These are phyloP conservation scores for Eretmocerus hayati DNA, from an alignment of 2,888 invertebrate species.

Conservation along the genomic window DNA sequence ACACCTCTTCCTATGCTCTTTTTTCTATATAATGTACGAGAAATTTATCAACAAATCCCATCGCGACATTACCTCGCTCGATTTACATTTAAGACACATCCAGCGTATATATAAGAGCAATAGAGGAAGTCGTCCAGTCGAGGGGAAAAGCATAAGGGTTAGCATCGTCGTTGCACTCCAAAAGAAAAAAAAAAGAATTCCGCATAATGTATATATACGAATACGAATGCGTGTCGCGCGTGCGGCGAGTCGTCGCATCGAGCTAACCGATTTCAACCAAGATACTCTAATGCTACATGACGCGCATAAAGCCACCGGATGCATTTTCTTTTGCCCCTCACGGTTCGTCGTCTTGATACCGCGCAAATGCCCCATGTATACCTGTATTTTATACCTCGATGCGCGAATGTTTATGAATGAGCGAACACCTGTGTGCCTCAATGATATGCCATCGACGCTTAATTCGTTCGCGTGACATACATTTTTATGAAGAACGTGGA, in stretches of 20 bases:
- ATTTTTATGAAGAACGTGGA: too few relatives aligned
- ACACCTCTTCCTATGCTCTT: background rate
- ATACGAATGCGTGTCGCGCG: constrained; percentile 38
- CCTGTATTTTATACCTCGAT: too few relatives aligned
- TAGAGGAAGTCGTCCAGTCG: constrained; percentile 19
- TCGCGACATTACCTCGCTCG: constrained; percentile 30
- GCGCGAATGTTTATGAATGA: background rate
- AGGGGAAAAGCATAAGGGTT: constrained; percentile 9
- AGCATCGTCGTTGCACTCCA: background rate
- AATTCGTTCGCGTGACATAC: constrained; percentile 19
- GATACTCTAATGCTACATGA: constrained; percentile 42
- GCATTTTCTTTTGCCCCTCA: constrained; percentile 19
- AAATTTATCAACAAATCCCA: background rate
- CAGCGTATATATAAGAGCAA: background rate
- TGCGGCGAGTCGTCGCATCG: constrained; percentile 30
- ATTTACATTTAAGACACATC: constrained; percentile 12
- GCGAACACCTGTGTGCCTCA: background rate
- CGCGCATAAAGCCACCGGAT: constrained; percentile 23
- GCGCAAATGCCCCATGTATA: background rate
- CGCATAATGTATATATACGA: constrained; percentile 5
- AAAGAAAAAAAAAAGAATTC: constrained; percentile 7
- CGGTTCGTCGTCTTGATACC: background rate
- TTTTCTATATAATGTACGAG: background rate
- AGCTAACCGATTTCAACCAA: constrained; percentile 38
- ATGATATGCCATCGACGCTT: constrained; percentile 17